Base-by-base conservation (phyloP, 1,140 invertebrate species). In the Protaetia brevitarsis region DNA sequence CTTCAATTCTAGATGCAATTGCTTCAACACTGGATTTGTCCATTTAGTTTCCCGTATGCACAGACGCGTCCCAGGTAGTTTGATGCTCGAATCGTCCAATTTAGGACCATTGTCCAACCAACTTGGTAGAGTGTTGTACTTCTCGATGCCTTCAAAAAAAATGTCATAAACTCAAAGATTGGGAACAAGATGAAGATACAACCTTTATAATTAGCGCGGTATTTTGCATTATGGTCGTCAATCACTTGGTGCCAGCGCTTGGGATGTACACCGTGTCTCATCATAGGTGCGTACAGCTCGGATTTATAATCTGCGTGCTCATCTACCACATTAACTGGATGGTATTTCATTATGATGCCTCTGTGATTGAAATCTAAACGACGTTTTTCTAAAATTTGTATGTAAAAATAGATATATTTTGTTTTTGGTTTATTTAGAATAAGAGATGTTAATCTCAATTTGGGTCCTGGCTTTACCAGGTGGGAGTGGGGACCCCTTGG, bases 21-120 rank as follows among this genome's bases (percentile, higher is more conserved):
- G 75, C 72, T 82, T 81, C 23, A 88, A 62, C 61, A 84, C 85
- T 64, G 85, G 79, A 34, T 85, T 81, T 26, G 82, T 86, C 86
- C 85, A 88, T 74, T 84, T 85, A 2, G 85, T 86, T 72, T 85
- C 80, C 26, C 82, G 77, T 34, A 83, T 76, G 69, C 87, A 88
- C 3, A 84, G 66, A 37, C 79, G 76, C 28, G 70, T 71, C 3
- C 72, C 64, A 64, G 74, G 75, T 51, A 72, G 66, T 60, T 74
- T 73, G 26, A 61, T 31, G 10, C 45, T 58, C 27, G 21, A 13
- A 37, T 76, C 69, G 34, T 73, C 70, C 8, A 67, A 62, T 64
- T 73, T 71, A 2, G 75, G 65, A 21, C 74, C 68, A 62, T 76
- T 70, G 21, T 77, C 63, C 10, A 81, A 65, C 73, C 73, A 76